Evolutionary conservation across 1,140 invertebrate genomes (phyloP).

Genomic region (Calosoma granatense): DNA sequence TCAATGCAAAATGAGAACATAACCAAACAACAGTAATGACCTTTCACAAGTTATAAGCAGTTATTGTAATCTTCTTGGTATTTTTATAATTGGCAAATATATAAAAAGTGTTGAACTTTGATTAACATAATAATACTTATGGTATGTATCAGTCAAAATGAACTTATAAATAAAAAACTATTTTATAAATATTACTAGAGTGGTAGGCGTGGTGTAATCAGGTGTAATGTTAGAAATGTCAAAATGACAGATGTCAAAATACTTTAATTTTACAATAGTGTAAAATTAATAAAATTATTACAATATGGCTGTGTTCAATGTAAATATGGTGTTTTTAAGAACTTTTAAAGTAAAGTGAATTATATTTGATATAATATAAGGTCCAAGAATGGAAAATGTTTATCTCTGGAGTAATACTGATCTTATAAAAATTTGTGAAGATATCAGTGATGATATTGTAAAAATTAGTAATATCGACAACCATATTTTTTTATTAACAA

Average conservation of each 20-base stretch:
- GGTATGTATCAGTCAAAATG: no score
- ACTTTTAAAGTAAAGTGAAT: background rate
- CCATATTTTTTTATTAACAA: slow-evolving; percentile 25
- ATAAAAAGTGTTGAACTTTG: no score
- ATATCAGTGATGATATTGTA: slow-evolving; percentile 21
- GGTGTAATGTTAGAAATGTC: background rate
- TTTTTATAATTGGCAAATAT: no score
- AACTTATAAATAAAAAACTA: no score
- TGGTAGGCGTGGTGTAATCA: background rate
- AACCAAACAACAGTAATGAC: no score
- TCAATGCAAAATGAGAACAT: no score
- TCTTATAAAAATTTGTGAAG: slow-evolving; percentile 17
- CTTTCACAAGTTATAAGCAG: no score
- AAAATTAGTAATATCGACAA: slow-evolving; percentile 28
- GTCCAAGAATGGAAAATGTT: slow-evolving; percentile 16
- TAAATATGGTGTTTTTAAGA: background rate
- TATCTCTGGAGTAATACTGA: slow-evolving; percentile 24
- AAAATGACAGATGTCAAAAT: slow-evolving; percentile 2
- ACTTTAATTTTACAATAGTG: background rate
- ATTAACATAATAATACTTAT: no score
- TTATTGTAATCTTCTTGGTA: no score
- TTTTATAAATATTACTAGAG: no score
- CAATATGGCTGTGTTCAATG: slow-evolving; percentile 1
- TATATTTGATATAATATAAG: background rate
- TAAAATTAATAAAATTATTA: slow-evolving; percentile 5